phyloP scores from a whole-genome alignment of 2,113 vertebrate genomes.

The Narcine bancroftii region DNA sequence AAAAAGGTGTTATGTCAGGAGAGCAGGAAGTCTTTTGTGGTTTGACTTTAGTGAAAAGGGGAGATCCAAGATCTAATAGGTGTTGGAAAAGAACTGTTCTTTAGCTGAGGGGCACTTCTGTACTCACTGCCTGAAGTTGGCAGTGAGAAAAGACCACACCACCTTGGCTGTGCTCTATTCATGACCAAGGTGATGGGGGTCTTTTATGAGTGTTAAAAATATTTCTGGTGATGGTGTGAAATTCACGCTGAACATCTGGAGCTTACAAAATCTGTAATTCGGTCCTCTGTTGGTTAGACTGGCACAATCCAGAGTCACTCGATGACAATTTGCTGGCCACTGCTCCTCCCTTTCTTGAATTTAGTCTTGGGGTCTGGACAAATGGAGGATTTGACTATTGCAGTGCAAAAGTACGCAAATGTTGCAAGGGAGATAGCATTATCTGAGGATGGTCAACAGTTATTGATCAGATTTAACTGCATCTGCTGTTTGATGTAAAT shows the following conservation, averaged over 20 bases:
- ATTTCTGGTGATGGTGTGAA: not conserved
- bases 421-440: not conserved
- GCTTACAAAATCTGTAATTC: not conserved
- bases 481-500: not conserved
- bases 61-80: too few species aligned
- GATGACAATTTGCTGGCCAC: not conserved
- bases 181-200: too few species aligned
- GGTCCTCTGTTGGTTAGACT: not conserved
- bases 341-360: not conserved
- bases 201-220: not conserved
- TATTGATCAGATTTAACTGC: not conserved
- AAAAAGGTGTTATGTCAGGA: too few species aligned
- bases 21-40: too few species aligned
- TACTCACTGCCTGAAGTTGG: too few species aligned
- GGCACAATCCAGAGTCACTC: not conserved
- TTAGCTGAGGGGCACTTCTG: too few species aligned
- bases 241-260: not conserved
- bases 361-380: not conserved
- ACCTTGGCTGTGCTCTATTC: too few species aligned
- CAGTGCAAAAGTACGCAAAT: not conserved
- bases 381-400: not conserved
- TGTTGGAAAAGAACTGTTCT: too few species aligned
- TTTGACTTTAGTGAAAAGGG: too few species aligned
- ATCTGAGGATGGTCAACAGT: not conserved
- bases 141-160: too few species aligned